A percentile compares a stretch with the other conserved stretches of the same genome.
Conservation (phyloP, 2,888 invertebrate species). For the Anagyrus pseudococci region DNA sequence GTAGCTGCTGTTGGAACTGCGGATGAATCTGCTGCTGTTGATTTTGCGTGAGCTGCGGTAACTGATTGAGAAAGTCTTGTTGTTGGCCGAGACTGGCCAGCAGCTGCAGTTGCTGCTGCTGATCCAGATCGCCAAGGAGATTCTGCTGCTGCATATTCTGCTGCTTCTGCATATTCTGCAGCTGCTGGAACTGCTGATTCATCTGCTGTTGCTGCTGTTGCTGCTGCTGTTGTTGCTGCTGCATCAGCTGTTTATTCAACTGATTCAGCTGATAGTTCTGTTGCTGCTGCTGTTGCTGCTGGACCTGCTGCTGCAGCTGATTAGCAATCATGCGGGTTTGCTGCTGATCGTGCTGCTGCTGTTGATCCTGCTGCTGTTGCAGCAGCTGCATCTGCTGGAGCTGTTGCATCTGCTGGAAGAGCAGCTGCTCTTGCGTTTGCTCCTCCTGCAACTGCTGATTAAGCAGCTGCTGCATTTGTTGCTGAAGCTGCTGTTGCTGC, state of each 20-base stretch:
- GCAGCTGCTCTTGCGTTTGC: constrained; percentile 39
- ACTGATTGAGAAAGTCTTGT: constrained; percentile 44
- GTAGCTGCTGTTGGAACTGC: constrained; percentile 48
- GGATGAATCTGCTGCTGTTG: constrained; percentile 54
- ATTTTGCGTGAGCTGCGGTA: constrained; percentile 49
- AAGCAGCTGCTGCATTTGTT: constrained; percentile 45
- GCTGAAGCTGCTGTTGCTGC: constrained; percentile 52
- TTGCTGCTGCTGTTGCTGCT: constrained; percentile 37
- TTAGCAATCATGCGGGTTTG: constrained; percentile 45
- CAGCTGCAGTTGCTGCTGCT: constrained; percentile 33
- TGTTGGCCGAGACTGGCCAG: constrained; percentile 32
- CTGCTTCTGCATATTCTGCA: constrained; percentile 52
- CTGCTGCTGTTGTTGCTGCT: constrained; percentile 47
- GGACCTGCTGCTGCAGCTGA: constrained; percentile 45
- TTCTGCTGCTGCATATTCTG: constrained; percentile 46
- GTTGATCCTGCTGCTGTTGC: constrained; percentile 52
- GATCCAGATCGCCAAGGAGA: constrained; percentile 37
- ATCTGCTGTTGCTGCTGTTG: constrained; percentile 35
- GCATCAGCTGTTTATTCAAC: constrained; percentile 48
- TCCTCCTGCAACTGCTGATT: constrained; percentile 45
- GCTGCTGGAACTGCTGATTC: constrained; percentile 52
- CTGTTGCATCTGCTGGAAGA: constrained; percentile 50
- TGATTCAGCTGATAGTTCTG: constrained; percentile 41
- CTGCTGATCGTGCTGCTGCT: constrained; percentile 52
- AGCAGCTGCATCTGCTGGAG: constrained; percentile 48